Evolutionary conservation across 1,140 invertebrate species (phyloP).

Genomic region (Coenobita brevimanus): DNA sequence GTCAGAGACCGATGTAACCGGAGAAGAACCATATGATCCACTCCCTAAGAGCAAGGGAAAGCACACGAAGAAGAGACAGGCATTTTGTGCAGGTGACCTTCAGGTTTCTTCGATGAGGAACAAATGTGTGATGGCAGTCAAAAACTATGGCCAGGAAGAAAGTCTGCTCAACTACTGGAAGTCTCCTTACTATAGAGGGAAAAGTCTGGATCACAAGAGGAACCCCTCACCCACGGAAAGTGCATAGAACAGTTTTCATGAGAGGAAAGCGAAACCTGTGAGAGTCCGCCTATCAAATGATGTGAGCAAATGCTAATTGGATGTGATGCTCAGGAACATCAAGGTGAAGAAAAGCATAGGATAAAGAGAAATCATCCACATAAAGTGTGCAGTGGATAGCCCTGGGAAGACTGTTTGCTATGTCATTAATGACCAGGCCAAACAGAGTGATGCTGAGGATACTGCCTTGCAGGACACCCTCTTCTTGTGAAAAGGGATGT

Average conservation of each 20-base stretch:
- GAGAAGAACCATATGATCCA: background rate
- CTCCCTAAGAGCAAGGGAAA: background rate
- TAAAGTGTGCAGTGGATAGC: background rate
- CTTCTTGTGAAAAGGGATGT: no score
- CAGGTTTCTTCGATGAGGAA: background rate
- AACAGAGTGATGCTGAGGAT: constrained; percentile 1
- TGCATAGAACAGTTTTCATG: constrained; percentile 11
- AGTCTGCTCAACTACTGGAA: constrained; percentile 14
- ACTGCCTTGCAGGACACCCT: no score
- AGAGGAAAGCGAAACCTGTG: background rate
- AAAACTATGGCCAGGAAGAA: background rate
- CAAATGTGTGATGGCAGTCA: background rate
- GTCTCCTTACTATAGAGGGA: background rate
- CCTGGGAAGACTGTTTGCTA: background rate
- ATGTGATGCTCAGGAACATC: constrained; percentile 6
- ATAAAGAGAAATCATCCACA: constrained; percentile 13
- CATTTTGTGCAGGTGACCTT: background rate
- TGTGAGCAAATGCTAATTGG: background rate
- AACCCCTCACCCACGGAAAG: background rate
- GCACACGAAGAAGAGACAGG: background rate
- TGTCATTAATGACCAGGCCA: constrained; percentile 1
- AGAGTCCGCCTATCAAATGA: background rate
- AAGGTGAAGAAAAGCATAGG: background rate
- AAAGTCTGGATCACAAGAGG: background rate
- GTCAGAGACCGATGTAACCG: background rate